Conservation (phyloP, 2,888 invertebrate species). For the Ophion costatus region DNA sequence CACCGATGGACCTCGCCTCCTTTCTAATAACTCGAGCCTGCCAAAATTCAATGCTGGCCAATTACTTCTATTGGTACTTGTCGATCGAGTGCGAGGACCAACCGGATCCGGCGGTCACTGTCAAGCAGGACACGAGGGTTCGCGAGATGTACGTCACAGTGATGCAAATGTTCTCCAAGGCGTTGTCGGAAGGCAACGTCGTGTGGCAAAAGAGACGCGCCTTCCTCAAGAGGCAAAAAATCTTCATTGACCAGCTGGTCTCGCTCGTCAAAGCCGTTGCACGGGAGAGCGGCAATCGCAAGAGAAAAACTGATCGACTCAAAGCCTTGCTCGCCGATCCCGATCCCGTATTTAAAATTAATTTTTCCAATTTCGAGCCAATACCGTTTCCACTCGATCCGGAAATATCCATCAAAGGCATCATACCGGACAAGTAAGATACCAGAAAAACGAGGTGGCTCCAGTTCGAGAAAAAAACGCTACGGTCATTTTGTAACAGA, state of each 20-base stretch:
- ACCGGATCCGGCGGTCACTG: slow-evolving; percentile 85
- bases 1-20: slow-evolving; percentile 90
- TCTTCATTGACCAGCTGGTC: slow-evolving; percentile 96
- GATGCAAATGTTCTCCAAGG: slow-evolving; percentile 92
- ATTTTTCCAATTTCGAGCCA: slow-evolving; percentile 95
- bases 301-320: slow-evolving; percentile 95
- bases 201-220: slow-evolving; percentile 90
- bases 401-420: slow-evolving; percentile 93
- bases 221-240: slow-evolving; percentile 93
- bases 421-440: slow-evolving; percentile 91
- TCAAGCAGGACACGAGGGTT: slow-evolving; percentile 89
- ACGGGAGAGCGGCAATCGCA: slow-evolving; percentile 95
- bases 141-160: slow-evolving; percentile 95
- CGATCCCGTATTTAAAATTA: slow-evolving; percentile 91
- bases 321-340: slow-evolving; percentile 93
- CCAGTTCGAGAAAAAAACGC: background rate
- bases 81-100: slow-evolving; percentile 97
- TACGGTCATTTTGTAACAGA: background rate
- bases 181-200: slow-evolving; percentile 88
- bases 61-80: slow-evolving; percentile 99
- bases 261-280: slow-evolving; percentile 94
- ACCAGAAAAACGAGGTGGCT: background rate
- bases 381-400: slow-evolving; percentile 98
- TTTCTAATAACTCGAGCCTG: slow-evolving; percentile 96
- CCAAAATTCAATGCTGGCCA: slow-evolving; percentile 94